Base-by-base conservation (phyloP, 2,888 invertebrate genomes). In the Oxycera nigricornis region DNA sequence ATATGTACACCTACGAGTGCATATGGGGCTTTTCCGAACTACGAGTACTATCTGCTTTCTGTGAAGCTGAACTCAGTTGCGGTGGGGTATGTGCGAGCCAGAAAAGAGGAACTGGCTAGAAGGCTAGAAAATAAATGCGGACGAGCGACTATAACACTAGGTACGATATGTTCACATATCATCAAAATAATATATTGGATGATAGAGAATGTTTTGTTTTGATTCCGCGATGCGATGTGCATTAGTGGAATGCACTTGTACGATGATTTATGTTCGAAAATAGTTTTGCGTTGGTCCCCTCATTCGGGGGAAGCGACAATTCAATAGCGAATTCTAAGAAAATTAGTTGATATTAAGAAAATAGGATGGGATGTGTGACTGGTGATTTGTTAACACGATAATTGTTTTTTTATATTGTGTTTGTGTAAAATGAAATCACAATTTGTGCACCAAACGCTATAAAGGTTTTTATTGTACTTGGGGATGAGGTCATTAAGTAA, bases 231-330 rank as follows among this genome's bases (percentile, higher is more conserved):
- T 55, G 55, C 55, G 11, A 24, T 55, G 55, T 55, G 55, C 55
- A 55, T 55, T 55, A 55, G 55, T 61, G 61, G 61, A 61, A 61
- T 61, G 61, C 61, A 61, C 61, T 61, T 61, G 61, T 61, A 61
- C 20, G 61, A 61, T 61, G 35, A 61, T 61, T 61, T 31, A 61
- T 61, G 26, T 61, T 61, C 35, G 17, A 61, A 61, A 61, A 61
- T 61, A 61, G 61, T 61, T 61, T n/a, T 30, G 61, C 35, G 35
- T 61, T 61, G 61, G 59, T 59, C 14, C 11, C 46, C 17, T 46
- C n/a, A 17, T 7, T 55, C 24, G 55, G 55, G 24, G 4, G n/a
- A n/a, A n/a, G n/a, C 7, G 20, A 55, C 9, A 55, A 55, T 55
- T 24, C 4, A 24, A 55, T 22, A 11, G 55, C 2, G 22, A 22